Evolutionary conservation across 1,140 invertebrate genomes (phyloP).

Genomic region (Atta texana): DNA sequence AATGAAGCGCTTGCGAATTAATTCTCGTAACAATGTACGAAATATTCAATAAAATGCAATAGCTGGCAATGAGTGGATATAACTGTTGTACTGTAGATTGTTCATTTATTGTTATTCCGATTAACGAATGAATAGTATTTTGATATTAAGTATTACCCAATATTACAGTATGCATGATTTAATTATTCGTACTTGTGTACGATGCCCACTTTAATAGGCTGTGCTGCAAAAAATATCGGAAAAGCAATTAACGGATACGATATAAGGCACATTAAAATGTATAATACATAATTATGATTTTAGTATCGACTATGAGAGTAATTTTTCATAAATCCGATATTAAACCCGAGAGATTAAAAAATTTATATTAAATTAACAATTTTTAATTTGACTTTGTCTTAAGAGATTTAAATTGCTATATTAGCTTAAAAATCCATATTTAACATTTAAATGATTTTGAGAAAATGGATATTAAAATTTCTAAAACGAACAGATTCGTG

Average conservation of each 20-base stretch:
- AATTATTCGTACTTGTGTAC: slow-evolving; percentile 15
- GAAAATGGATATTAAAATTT: background rate
- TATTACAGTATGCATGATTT: slow-evolving; percentile 16
- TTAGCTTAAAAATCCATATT: background rate
- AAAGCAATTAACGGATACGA: slow-evolving; percentile 39
- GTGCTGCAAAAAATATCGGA: slow-evolving; percentile 32
- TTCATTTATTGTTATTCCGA: slow-evolving; percentile 45
- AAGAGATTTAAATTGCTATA: background rate
- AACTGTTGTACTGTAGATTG: slow-evolving; percentile 7
- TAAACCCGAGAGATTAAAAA: background rate
- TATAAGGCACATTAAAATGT: slow-evolving; percentile 51
- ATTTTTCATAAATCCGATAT: slow-evolving; percentile 28
- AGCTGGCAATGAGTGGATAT: slow-evolving; percentile 18
- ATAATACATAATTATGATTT: slow-evolving; percentile 34
- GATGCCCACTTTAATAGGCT: slow-evolving; percentile 30
- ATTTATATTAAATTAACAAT: slow-evolving; percentile 4
- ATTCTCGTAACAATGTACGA: background rate
- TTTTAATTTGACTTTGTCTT: slow-evolving; percentile 1
- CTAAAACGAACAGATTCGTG: background rate
- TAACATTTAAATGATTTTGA: background rate
- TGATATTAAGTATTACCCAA: slow-evolving; percentile 39
- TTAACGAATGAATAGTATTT: slow-evolving; percentile 43
- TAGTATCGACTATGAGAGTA: slow-evolving; percentile 25
- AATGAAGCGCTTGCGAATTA: slow-evolving; percentile 49
- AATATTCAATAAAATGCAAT: slow-evolving; percentile 20